Conservation (phyloP, 2,888 invertebrate species). For the Plebejus anna region DNA sequence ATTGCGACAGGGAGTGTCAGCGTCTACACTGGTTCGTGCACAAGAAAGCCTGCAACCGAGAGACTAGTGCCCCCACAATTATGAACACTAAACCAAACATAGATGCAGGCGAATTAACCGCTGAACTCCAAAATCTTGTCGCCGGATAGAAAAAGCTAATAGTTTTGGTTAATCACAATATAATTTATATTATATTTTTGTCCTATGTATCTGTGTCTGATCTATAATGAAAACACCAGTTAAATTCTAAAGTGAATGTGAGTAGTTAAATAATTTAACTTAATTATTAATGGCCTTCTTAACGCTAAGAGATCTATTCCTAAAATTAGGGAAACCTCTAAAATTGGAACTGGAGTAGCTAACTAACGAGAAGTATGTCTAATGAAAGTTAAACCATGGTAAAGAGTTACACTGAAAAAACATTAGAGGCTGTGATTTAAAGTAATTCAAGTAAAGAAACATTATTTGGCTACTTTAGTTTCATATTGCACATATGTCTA, state of each 20-base stretch:
- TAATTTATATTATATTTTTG: slow-evolving; percentile 18
- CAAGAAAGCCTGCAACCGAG: slow-evolving; percentile 89
- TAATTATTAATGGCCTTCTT: slow-evolving; percentile 6
- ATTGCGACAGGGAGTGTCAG: slow-evolving; percentile 97
- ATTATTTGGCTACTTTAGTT: neutral
- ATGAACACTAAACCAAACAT: slow-evolving; percentile 53
- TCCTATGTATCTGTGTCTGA: slow-evolving; percentile 7
- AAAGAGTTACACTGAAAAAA: neutral
- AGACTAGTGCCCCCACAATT: slow-evolving; percentile 66
- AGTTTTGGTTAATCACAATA: slow-evolving; percentile 14
- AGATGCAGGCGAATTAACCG: slow-evolving; percentile 71
- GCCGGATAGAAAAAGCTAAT: slow-evolving; percentile 52
- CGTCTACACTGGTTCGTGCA: slow-evolving; percentile 95
- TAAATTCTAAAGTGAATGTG: slow-evolving; percentile 9
- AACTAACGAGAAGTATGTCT: neutral
- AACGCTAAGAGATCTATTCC: slow-evolving; percentile 20
- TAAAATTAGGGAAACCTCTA: slow-evolving; percentile 1
- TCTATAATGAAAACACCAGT: slow-evolving; percentile 23
- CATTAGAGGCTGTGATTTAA: too few relatives aligned
- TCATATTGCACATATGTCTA: neutral
- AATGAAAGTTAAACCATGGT: neutral
- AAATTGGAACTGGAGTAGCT: neutral
- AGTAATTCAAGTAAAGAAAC: neutral
- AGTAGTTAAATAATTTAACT: slow-evolving; percentile 12
- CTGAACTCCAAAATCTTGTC: slow-evolving; percentile 75